A percentile compares a stretch with the other conserved stretches of the same genome.
Evolutionary conservation across 2,888 invertebrate genomes (phyloP).

Genomic region (Xestia c-nigrum): DNA sequence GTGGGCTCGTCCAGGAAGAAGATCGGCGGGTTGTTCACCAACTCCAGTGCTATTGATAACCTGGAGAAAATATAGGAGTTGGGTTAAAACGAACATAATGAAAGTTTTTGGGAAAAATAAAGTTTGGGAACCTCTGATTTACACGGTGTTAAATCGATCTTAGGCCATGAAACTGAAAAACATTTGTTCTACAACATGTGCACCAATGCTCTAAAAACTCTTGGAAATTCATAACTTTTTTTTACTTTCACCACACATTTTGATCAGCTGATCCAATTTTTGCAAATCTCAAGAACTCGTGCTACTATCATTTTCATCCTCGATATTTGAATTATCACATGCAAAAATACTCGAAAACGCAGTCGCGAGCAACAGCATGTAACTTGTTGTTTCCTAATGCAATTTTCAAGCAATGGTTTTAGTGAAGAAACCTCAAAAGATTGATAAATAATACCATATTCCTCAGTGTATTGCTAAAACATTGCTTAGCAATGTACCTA

Average conservation of each 20-base stretch:
- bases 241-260: neutral
- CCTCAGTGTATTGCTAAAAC: conserved; percentile 22
- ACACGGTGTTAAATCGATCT: no score
- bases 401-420: conserved; percentile 10
- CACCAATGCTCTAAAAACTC: no score
- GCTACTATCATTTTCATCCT: neutral
- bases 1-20: conserved; percentile 97
- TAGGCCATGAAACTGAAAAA: neutral
- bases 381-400: neutral
- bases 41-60: conserved; percentile 95
- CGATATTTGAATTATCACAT: neutral
- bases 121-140: no score
- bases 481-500: conserved; percentile 29
- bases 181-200: neutral
- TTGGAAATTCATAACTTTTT: neutral
- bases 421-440: conserved; percentile 22
- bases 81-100: neutral
- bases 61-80: conserved; percentile 67
- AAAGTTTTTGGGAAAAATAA: neutral
- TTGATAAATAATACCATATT: neutral
- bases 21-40: conserved; percentile 96
- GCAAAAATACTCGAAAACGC: neutral
- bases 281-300: no score
- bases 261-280: neutral
- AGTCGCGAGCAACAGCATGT: neutral